phyloP scores from a whole-genome alignment of 1,140 invertebrate genomes.

The Polyergus mexicanus region DNA sequence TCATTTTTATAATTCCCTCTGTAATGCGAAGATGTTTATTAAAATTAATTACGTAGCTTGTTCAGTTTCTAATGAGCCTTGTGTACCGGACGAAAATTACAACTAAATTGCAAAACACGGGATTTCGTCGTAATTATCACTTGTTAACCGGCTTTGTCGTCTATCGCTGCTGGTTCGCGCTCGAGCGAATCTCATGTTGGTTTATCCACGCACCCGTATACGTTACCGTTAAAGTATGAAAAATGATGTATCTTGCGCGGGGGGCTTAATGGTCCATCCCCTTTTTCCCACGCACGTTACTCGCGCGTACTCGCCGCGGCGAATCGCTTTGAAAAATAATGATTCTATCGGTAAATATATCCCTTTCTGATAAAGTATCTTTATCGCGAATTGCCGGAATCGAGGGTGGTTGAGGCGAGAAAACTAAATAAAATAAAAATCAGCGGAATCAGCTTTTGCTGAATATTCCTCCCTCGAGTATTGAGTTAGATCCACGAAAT shows the following conservation, averaged over 20 bases:
- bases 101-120: conserved; percentile 18
- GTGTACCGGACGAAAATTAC: background rate
- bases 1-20: background rate
- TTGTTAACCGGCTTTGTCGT: background rate
- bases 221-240: conserved; percentile 55
- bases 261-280: conserved; percentile 40
- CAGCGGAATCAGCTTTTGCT: background rate
- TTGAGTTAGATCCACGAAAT: background rate
- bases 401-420: background rate
- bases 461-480: background rate
- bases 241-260: conserved; percentile 48
- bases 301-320: background rate
- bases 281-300: conserved; percentile 47
- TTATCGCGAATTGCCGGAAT: background rate
- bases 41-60: background rate
- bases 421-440: conserved; percentile 20
- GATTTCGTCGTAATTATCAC: conserved; percentile 36
- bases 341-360: conserved; percentile 13
- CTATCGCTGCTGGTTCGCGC: conserved; percentile 15
- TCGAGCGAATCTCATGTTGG: conserved; percentile 22
- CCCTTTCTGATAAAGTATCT: conserved; percentile 24
- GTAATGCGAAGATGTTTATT: background rate
- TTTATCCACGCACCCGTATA: conserved; percentile 37
- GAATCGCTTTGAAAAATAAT: conserved; percentile 36
- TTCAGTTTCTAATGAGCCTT: background rate